phyloP scores from a whole-genome alignment of 2,113 vertebrate species.

The Struthidea cinerea region DNA sequence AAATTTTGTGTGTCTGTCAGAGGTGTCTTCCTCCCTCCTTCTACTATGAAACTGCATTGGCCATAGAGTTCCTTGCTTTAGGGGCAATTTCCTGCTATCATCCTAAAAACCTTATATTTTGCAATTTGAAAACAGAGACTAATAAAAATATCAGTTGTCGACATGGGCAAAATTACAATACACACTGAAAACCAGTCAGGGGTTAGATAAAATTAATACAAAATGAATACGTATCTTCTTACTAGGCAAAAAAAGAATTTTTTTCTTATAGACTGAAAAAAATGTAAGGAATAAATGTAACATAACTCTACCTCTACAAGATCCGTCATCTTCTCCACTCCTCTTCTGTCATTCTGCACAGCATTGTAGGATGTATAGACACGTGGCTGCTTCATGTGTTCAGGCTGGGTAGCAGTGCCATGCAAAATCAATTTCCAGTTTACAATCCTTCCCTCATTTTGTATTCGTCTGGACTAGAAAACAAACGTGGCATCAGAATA shows the following conservation, averaged over 20 bases:
- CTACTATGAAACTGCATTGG: neutral
- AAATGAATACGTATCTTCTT: neutral
- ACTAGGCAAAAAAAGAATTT: neutral
- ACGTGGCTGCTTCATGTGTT: constrained; percentile 87
- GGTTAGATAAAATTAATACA: neutral
- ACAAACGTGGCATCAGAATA: neutral
- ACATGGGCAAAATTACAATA: neutral
- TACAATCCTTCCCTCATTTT: constrained; percentile 92
- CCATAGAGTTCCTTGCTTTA: neutral
- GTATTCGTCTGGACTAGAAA: constrained; percentile 85
- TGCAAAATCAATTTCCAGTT: constrained; percentile 96
- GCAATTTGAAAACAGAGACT: neutral
- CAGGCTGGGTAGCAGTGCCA: constrained; percentile 86
- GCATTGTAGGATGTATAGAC: constrained; percentile 95
- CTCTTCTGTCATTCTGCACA: constrained; percentile 93
- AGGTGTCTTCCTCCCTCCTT: neutral
- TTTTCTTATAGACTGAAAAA: neutral
- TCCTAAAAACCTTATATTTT: neutral
- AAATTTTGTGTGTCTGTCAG: neutral
- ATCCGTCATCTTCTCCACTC: constrained; percentile 86
- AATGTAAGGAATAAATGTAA: rapidly evolving
- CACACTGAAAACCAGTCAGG: neutral
- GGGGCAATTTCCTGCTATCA: neutral
- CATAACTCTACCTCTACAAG: constrained; percentile 71
- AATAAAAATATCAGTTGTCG: neutral